These are phyloP conservation scores for Hippolais icterina DNA, from an alignment of 2,113 vertebrate genomes.

Conservation along the genomic window DNA sequence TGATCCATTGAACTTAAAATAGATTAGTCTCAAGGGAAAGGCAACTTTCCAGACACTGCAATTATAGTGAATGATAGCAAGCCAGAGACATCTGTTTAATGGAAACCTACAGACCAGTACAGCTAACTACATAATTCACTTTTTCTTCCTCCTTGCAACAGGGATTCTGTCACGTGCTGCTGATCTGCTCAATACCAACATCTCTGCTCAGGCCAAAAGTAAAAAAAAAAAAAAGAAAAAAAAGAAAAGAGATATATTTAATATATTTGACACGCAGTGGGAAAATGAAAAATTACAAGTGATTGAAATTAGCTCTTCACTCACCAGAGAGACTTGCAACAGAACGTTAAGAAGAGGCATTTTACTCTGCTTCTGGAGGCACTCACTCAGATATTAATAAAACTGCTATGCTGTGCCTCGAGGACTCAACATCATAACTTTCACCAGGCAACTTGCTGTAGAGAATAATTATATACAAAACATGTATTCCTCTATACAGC, in stretches of 20 bases:
- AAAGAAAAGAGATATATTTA: neutral
- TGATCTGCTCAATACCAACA: neutral
- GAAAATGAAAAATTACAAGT: neutral
- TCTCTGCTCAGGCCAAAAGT: neutral
- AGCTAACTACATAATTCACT: constrained; percentile 54
- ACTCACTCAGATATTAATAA: neutral
- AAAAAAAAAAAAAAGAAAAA: neutral
- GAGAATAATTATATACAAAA: constrained; percentile 37
- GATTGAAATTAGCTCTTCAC: neutral
- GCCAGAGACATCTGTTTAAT: constrained; percentile 72
- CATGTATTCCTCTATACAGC: neutral
- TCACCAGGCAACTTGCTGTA: neutral
- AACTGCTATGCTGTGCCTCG: neutral
- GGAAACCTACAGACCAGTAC: constrained; percentile 49
- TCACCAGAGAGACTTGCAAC: neutral
- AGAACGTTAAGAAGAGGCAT: neutral
- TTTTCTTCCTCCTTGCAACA: constrained; percentile 16
- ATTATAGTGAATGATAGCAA: constrained; percentile 76
- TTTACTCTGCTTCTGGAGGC: neutral
- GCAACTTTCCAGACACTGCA: constrained; percentile 74
- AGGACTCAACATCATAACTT: neutral
- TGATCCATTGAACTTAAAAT: constrained; percentile 78
- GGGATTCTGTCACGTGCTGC: neutral
- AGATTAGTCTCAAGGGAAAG: constrained; percentile 75
- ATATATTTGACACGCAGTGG: neutral